These are phyloP conservation scores for Epinephelus awoara DNA, from an alignment of 2,797 vertebrate genomes.

Conservation along the genomic window DNA sequence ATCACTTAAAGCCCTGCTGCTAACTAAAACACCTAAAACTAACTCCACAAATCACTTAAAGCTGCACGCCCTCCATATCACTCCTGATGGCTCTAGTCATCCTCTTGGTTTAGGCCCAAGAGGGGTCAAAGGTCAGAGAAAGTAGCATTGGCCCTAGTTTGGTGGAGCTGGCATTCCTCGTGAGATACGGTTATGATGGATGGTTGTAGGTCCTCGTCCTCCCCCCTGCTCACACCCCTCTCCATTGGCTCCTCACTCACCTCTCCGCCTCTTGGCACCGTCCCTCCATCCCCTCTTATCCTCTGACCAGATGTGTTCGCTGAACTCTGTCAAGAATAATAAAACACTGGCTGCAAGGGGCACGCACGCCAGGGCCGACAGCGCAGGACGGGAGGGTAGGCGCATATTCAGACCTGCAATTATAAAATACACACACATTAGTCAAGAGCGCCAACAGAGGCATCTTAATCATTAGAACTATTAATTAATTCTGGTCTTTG, in stretches of 20 bases:
- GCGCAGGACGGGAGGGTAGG: slow-evolving; percentile 34
- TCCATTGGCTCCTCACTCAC: slow-evolving; percentile 77
- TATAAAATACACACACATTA: slow-evolving; percentile 35
- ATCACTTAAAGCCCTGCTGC: not conserved
- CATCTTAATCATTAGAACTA: not conserved
- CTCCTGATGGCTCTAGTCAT: slow-evolving; percentile 35
- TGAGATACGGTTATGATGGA: slow-evolving; percentile 80
- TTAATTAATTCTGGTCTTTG: slow-evolving; percentile 1
- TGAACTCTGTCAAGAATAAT: slow-evolving; percentile 92
- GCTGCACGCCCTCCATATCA: slow-evolving; percentile 17
- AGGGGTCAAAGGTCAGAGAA: slow-evolving; percentile 55
- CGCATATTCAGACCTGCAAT: slow-evolving; percentile 28
- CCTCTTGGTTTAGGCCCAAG: slow-evolving; percentile 33
- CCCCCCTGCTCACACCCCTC: slow-evolving; percentile 69
- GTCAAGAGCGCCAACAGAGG: not conserved
- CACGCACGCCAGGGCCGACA: slow-evolving; percentile 37
- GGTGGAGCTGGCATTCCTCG: slow-evolving; percentile 67
- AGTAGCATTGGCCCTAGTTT: slow-evolving; percentile 53
- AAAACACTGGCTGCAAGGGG: slow-evolving; percentile 80
- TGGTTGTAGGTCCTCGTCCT: slow-evolving; percentile 73
- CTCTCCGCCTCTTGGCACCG: slow-evolving; percentile 77
- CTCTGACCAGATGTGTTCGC: slow-evolving; percentile 89
- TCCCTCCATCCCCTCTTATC: slow-evolving; percentile 76
- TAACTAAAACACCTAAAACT: slow-evolving; percentile 1
- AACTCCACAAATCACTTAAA: slow-evolving; percentile 11